Base-by-base conservation (phyloP, 2,888 invertebrate species). In the Leptogaster cylindrica region DNA sequence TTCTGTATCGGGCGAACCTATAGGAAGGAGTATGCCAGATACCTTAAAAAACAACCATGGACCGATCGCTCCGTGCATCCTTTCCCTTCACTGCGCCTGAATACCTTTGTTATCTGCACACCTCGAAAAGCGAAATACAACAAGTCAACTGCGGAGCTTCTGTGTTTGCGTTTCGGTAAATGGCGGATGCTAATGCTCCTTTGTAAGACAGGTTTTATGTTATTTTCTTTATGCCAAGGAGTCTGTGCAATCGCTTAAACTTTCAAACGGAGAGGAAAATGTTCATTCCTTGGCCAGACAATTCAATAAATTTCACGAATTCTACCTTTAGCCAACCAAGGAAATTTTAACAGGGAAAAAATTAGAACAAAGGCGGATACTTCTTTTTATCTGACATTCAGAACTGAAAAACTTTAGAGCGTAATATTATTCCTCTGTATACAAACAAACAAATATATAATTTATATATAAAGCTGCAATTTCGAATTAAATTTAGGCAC, bases 381-480 rank as follows among this genome's bases (percentile, higher is more conserved):
- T 64, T 50, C 48, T 64, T 23, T 16, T 64, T 64, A 28, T 75
- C 83, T n/a, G n/a, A n/a, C n/a, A n/a, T n/a, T n/a, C n/a, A n/a
- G n/a, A n/a, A n/a, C n/a, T n/a, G n/a, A n/a, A n/a, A n/a, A n/a
- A n/a, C n/a, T n/a, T n/a, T n/a, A n/a, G n/a, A n/a, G n/a, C n/a
- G n/a, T n/a, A n/a, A n/a, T n/a, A n/a, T n/a, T n/a, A n/a, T n/a
- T n/a, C n/a, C n/a, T n/a, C n/a, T n/a, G n/a, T n/a, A n/a, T n/a
- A n/a, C n/a, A n/a, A n/a, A n/a, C n/a, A n/a, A n/a, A n/a, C n/a
- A n/a, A n/a, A n/a, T n/a, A n/a, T n/a, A n/a, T n/a, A n/a, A n/a
- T n/a, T n/a, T n/a, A n/a, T n/a, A n/a, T n/a, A n/a, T n/a, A n/a
- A n/a, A n/a, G n/a, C n/a, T n/a, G n/a, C n/a, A n/a, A n/a, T n/a